These are phyloP conservation scores for Zoroaster sp. DNA, from an alignment of 53 echinoderm and acorn worm species.

Conservation along the genomic window DNA sequence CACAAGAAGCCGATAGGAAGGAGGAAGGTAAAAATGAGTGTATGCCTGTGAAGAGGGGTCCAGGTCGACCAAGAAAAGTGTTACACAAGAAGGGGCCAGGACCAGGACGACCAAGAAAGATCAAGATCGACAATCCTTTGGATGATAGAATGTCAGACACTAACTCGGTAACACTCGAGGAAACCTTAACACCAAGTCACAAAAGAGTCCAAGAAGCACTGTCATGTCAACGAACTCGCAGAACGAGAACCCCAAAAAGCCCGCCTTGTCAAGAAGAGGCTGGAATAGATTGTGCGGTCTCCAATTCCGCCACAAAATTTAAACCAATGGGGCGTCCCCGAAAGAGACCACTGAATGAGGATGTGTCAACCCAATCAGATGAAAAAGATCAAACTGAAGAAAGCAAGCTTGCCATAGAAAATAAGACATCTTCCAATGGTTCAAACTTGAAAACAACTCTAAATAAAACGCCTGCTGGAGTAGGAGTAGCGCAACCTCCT, in stretches of 20 bases:
- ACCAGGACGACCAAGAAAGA: slow-evolving; percentile 12
- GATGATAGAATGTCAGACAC: too few species aligned
- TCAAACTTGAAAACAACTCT: background rate
- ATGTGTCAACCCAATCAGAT: background rate
- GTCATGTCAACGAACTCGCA: background rate
- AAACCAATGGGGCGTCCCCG: background rate
- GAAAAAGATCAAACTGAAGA: background rate
- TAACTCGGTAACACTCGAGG: background rate
- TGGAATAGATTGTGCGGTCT: too few species aligned
- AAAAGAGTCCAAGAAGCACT: background rate
- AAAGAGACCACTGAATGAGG: background rate
- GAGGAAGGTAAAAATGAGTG: background rate
- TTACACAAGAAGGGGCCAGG: too few species aligned
- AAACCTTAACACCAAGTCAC: background rate
- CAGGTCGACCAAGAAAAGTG: slow-evolving; percentile 23
- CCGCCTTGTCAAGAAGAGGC: background rate
- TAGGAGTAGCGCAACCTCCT: background rate
- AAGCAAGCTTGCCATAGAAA: background rate
- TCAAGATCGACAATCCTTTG: too few species aligned
- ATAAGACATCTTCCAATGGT: background rate
- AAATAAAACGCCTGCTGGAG: background rate
- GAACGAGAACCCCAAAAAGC: background rate
- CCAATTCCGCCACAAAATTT: background rate
- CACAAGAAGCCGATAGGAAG: background rate
- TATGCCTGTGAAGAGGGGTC: background rate